phyloP scores from a whole-genome alignment of 2,113 vertebrate species.

The Microcebus tavaratra region DNA sequence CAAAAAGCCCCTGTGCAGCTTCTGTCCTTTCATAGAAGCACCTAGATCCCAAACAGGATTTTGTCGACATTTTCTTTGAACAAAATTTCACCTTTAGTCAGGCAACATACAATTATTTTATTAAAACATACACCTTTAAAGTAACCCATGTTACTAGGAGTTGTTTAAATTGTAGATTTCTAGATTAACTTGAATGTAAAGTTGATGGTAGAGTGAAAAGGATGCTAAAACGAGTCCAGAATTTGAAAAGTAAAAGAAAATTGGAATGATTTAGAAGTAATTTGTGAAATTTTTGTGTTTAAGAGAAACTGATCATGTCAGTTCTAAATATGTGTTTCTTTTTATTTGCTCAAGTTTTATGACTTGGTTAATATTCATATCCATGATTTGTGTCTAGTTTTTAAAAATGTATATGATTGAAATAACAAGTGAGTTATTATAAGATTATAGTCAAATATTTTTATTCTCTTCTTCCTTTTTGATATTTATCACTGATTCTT shows the following conservation, averaged over 20 bases:
- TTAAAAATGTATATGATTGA: neutral
- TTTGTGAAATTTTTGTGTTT: neutral
- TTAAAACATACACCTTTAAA: neutral
- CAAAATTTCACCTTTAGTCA: neutral
- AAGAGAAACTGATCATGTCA: neutral
- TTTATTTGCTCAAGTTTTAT: neutral
- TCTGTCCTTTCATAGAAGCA: slow-evolving; percentile 70
- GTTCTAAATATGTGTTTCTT: neutral
- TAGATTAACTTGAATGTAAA: neutral
- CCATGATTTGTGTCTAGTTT: neutral
- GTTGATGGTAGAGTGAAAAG: neutral
- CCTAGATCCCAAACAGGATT: slow-evolving; percentile 61
- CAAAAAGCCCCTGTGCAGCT: slow-evolving; percentile 64
- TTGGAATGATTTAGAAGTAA: neutral
- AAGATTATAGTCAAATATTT: neutral
- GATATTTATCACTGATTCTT: neutral
- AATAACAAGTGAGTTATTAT: neutral
- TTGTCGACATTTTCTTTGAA: neutral
- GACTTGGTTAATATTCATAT: neutral
- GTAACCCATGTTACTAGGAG: neutral
- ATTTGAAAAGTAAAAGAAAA: slow-evolving; percentile 28
- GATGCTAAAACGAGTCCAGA: neutral
- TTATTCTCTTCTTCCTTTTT: neutral
- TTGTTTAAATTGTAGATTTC: slow-evolving; percentile 12
- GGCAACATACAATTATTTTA: neutral